Percentiles rank a stretch among this genome's conserved stretches.
Conservation (phyloP, 2,888 invertebrate species). For the Diogma glabrata region DNA sequence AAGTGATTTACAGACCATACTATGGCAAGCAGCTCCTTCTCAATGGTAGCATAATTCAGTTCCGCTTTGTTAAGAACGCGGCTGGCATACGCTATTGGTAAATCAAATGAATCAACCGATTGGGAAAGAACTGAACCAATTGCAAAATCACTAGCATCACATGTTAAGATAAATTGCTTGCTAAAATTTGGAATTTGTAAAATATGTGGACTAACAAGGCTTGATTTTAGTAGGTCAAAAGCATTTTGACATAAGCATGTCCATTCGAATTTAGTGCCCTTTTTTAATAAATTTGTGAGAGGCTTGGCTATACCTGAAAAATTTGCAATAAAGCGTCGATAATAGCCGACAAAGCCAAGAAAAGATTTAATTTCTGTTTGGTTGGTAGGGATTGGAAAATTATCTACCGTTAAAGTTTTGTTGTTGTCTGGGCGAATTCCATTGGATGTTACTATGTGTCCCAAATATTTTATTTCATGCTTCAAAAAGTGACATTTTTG, state of each 20-base stretch:
- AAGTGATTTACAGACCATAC: conserved; percentile 20
- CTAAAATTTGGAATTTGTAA: conserved; percentile 20
- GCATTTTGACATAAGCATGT: conserved; percentile 4
- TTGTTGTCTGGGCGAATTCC: too few species aligned
- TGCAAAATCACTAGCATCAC: conserved; percentile 23
- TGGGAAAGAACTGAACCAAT: conserved; percentile 23
- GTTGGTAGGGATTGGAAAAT: too few species aligned
- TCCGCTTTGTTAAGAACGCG: conserved; percentile 21
- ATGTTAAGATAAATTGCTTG: conserved; percentile 23
- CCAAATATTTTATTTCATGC: too few species aligned
- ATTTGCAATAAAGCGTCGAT: too few species aligned
- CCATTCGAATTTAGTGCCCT: neutral
- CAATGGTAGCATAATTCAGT: conserved; percentile 21
- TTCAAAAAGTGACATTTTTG: too few species aligned
- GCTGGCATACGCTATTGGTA: conserved; percentile 22
- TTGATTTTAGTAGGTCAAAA: conserved; percentile 10
- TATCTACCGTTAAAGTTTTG: too few species aligned
- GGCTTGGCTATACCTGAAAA: neutral
- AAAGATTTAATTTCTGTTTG: too few species aligned
- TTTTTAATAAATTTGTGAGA: neutral
- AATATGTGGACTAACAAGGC: conserved; percentile 13
- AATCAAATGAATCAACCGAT: conserved; percentile 15
- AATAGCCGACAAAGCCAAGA: too few species aligned
- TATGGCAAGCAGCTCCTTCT: conserved; percentile 22
- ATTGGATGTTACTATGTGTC: too few species aligned